Base-by-base conservation (phyloP, 2,113 vertebrate species). In the Bujurquina vittata region DNA sequence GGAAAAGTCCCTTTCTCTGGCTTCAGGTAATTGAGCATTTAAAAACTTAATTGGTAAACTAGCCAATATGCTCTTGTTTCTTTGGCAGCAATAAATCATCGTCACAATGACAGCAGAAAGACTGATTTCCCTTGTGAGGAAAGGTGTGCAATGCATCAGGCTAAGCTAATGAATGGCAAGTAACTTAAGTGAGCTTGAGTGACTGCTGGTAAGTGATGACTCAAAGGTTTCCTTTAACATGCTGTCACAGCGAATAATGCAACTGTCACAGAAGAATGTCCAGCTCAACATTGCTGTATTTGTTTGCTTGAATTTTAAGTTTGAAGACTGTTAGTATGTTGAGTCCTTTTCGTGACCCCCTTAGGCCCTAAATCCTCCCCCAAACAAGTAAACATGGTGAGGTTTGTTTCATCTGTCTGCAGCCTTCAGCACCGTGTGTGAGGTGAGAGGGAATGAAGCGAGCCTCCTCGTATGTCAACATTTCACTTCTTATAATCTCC, bases 151-250 rank as follows among this genome's bases (percentile, higher is more conserved):
- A 59, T 23, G 80, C 80, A 84, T 8, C 76, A 55, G 83, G 82
- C 49, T 37, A 5, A 35, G 57, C 60, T 87, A 89, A 91, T 88
- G 84, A 87, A 77, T 22, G 58, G 60, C 56, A 67, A 49, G 55
- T 59, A 63, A 73, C 22, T 57, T 49, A 52, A 35, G 54, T 78
- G 23, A 57, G 55, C 17, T 63, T 35, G 84, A 90, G 75, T 75
- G 87, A 85, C 86, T 67, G 22, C 56, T 58, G 58, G 22, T 52
- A 92, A 92, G 74, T 89, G 91, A 89, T 37, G 87, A 91, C 77
- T 67, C 49, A 76, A 80, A 88, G 85, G 56, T 84, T 94, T 93
- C 84, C 84, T 88, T 85, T 87, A 81, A 88, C 83, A n/a, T 17
- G 33, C 72, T 4, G 83, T 69, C 40, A 26, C 2, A 2, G 26